phyloP scores from a whole-genome alignment of 2,797 vertebrate species.

The Darevskia nairensis region DNA sequence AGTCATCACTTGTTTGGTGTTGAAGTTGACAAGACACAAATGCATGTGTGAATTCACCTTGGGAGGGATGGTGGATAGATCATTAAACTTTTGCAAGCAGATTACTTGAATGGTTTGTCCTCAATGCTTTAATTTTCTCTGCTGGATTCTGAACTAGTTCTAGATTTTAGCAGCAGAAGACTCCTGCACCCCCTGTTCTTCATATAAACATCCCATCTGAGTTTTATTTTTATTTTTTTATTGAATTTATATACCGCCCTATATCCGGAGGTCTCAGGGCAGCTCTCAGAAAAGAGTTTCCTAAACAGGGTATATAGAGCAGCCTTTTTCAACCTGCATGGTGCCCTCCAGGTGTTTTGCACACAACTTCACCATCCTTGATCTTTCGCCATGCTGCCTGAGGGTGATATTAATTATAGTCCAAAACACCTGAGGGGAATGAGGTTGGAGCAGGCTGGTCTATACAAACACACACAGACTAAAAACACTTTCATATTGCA shows the following conservation, averaged over 20 bases:
- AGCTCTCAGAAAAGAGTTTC: background rate
- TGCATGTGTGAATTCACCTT: background rate
- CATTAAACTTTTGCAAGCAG: background rate
- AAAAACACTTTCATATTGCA: background rate
- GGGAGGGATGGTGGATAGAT: background rate
- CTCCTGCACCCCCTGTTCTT: background rate
- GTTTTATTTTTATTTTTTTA: background rate
- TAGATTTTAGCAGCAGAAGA: background rate
- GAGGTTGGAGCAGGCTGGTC: too few relatives aligned
- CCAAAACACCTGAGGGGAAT: too few relatives aligned
- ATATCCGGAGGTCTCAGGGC: too few relatives aligned
- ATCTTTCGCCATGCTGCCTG: too few relatives aligned
- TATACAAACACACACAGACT: background rate
- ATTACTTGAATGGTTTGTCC: background rate
- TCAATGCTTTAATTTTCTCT: background rate
- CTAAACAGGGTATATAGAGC: too few relatives aligned
- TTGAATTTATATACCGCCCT: too few relatives aligned
- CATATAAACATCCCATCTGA: background rate
- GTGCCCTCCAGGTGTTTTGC: too few relatives aligned
- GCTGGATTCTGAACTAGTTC: background rate
- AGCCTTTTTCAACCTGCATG: too few relatives aligned
- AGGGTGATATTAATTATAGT: too few relatives aligned
- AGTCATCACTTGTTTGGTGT: background rate
- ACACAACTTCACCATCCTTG: too few relatives aligned
- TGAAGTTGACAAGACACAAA: constrained; percentile 3